phyloP scores from a whole-genome alignment of 2,888 invertebrate genomes.

The Zygaena filipendulae region DNA sequence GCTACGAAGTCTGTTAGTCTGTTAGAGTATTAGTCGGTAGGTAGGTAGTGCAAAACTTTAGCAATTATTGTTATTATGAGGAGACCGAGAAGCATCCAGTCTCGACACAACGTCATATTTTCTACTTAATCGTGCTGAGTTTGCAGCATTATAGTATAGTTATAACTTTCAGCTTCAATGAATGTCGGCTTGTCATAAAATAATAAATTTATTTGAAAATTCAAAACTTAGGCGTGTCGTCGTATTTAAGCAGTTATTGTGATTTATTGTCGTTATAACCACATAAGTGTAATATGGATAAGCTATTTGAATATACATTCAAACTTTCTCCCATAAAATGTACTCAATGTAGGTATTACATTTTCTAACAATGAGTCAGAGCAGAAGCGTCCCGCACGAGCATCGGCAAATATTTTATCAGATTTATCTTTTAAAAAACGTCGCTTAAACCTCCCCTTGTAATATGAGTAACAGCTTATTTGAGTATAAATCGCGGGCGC shows the following conservation, averaged over 20 bases:
- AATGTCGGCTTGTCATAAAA: too few species aligned
- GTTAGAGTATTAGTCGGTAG: too few species aligned
- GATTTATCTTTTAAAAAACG: conserved; percentile 53
- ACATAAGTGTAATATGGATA: conserved; percentile 25
- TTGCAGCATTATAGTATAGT: conserved; percentile 32
- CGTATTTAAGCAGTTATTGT: too few species aligned
- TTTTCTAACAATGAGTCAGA: conserved; percentile 50
- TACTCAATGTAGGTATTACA: conserved; percentile 58
- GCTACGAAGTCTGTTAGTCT: too few species aligned
- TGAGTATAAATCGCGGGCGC: conserved; percentile 37
- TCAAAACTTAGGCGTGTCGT: too few species aligned
- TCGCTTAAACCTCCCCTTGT: conserved; percentile 53
- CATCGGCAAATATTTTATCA: conserved; percentile 49
- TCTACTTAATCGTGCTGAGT: conserved; percentile 53
- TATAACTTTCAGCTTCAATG: conserved; percentile 9
- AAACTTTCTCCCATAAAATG: conserved; percentile 41
- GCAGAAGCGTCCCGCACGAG: conserved; percentile 23
- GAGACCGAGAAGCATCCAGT: conserved; percentile 46
- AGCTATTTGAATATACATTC: conserved; percentile 33
- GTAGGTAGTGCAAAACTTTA: too few species aligned
- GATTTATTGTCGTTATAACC: too few species aligned
- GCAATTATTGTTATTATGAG: conserved; percentile 63
- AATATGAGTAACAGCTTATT: conserved; percentile 56
- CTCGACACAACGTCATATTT: conserved; percentile 50
- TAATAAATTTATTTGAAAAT: too few species aligned